Evolutionary conservation across 2,888 invertebrate species (phyloP).

Genomic region (Trichogramma evanescens): DNA sequence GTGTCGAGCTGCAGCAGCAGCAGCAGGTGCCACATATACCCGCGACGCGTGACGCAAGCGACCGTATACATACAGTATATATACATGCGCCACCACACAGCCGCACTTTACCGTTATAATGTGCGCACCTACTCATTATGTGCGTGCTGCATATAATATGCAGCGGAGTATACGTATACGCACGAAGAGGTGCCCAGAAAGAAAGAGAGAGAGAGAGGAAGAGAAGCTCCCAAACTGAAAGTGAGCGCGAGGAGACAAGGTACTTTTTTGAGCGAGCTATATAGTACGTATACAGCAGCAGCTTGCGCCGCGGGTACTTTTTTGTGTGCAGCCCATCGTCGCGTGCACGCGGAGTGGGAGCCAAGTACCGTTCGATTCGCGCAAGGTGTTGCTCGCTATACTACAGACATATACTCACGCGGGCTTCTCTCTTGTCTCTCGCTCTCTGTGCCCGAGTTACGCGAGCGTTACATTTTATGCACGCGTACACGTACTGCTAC

Average conservation of each 20-base stretch:
- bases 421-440: no score
- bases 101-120: no score
- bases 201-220: background rate
- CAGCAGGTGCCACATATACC: no score
- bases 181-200: background rate
- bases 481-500: no score
- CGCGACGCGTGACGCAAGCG: conserved; percentile 15
- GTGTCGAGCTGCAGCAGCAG: no score
- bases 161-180: background rate
- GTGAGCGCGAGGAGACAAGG: conserved; percentile 12
- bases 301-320: background rate
- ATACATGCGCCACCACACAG: no score
- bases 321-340: background rate
- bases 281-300: background rate
- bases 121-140: no score
- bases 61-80: background rate
- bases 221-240: conserved; percentile 8
- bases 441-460: conserved; percentile 2
- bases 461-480: conserved; percentile 1
- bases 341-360: no score
- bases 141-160: no score
- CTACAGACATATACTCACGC: no score
- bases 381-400: background rate
- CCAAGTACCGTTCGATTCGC: conserved; percentile 13
- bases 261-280: background rate